Evolutionary conservation across 2,113 vertebrate species (phyloP).

Genomic region (Alaudala cheleensis): DNA sequence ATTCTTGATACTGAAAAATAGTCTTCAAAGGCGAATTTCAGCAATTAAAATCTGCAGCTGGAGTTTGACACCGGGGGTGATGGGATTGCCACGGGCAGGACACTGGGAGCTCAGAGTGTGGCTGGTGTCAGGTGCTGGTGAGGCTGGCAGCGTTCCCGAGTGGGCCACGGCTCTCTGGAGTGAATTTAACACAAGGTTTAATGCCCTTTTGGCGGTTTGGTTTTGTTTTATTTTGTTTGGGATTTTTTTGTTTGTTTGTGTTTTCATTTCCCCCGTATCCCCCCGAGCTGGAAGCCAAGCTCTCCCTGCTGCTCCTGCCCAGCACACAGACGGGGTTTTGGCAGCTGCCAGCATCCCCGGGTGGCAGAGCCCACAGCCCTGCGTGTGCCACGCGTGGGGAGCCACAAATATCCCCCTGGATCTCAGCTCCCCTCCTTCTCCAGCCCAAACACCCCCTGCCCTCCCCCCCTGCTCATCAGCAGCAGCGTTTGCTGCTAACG

Average conservation of each 20-base stretch:
- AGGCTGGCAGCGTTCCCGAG: not conserved
- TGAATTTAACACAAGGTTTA: not conserved
- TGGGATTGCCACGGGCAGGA: not conserved
- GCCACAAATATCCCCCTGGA: rapidly evolving
- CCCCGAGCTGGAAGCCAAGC: not conserved
- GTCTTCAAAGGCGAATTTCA: slow-evolving; percentile 34
- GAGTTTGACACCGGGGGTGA: not conserved
- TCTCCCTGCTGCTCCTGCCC: rapidly evolving
- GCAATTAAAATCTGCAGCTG: slow-evolving; percentile 42
- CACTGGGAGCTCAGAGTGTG: not conserved
- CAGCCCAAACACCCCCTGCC: not conserved
- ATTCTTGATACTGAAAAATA: slow-evolving; percentile 42
- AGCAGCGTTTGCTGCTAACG: not conserved
- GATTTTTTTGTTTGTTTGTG: not conserved
- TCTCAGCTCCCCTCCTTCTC: not conserved
- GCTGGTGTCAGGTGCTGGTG: not conserved
- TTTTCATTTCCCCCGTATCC: rapidly evolving
- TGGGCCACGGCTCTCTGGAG: not conserved
- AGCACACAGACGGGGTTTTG: rapidly evolving
- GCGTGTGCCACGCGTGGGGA: rapidly evolving
- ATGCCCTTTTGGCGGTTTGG: rapidly evolving
- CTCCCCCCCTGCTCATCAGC: not conserved
- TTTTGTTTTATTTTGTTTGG: not conserved
- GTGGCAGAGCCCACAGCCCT: not conserved
- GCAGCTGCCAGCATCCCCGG: not conserved